Conservation (phyloP, 1,140 invertebrate genomes). For the Neelides sp. region DNA sequence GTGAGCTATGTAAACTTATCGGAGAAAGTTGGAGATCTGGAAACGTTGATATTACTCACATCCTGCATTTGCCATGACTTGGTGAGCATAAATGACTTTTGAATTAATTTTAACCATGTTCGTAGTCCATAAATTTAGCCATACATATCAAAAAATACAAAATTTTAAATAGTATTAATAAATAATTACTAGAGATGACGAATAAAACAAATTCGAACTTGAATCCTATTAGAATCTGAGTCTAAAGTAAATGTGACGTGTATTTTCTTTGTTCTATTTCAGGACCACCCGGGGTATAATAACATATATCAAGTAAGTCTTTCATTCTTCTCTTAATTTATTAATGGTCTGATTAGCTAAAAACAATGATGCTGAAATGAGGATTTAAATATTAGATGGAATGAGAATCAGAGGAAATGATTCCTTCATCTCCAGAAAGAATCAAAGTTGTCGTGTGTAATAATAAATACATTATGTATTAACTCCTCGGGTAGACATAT, state of each 20-base stretch:
- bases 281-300: conserved; percentile 79
- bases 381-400: too few species aligned
- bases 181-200: not conserved
- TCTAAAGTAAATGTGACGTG: not conserved
- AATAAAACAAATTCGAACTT: too few species aligned
- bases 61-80: conserved; percentile 81
- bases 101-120: too few species aligned
- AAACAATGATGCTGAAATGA: too few species aligned
- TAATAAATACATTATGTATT: too few species aligned
- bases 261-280: not conserved
- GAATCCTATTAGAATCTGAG: not conserved
- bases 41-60: conserved; percentile 63
- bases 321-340: not conserved
- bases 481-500: too few species aligned
- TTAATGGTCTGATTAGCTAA: too few species aligned
- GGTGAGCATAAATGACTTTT: too few species aligned
- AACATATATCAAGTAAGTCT: conserved; percentile 62
- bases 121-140: too few species aligned
- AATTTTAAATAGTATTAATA: not conserved
- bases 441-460: too few species aligned
- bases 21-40: conserved; percentile 55
- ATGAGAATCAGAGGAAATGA: too few species aligned
- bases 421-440: too few species aligned
- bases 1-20: conserved; percentile 58
- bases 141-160: not conserved